Base-by-base conservation (phyloP, 2,797 vertebrate species). In the Xenops minutus region DNA sequence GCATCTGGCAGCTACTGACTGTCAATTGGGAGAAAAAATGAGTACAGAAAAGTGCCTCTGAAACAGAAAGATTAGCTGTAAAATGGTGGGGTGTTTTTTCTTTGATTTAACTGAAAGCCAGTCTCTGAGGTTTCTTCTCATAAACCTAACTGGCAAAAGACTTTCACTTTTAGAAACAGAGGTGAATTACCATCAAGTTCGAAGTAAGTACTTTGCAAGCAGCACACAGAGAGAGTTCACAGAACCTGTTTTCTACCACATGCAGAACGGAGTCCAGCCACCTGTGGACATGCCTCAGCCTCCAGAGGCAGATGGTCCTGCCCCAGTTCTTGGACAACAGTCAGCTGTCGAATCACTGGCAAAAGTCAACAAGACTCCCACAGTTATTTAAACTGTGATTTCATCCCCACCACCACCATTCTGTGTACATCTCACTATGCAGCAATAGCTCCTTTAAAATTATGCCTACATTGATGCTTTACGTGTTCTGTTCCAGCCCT, bases 1-100 rank as follows among this genome's bases (percentile, higher is more conserved):
- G 59, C 83, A 91, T 91, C 91, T 93, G 92, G 71, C 77, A 93
- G 67, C n/a, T 92, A 82, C 58, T 52, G 46, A 59, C 32, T 54
- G 62, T 91, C 39, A 76, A 78, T 20, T 27, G n/a, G 18, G n/a
- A 61, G 41, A 16, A 76, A 43, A 34, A 78, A 23, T 3, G 2
- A n/a, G 17, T 52, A 77, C 26, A 83, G 37, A 89, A 89, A 73
- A 5, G 8, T 2, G 11, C 6, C 37, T 64, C 52, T 59, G 43
- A 84, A 93, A 85, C 10, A 51, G 19, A 78, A 87, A 67, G 24
- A 80, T 55, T 29, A 83, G 44, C 36, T 80, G 11, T 58, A 88
- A 92, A 80, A 85, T 22, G 6, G 41, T 15, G 29, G 4, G 4
- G 6, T 1, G 1, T 4, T 9, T 22, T 30, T 13, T 9, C 30